A percentile compares a stretch with the other conserved stretches of the same genome.
Conservation (phyloP, 2,797 vertebrate genomes). For the Pogonophryne albipinna region DNA sequence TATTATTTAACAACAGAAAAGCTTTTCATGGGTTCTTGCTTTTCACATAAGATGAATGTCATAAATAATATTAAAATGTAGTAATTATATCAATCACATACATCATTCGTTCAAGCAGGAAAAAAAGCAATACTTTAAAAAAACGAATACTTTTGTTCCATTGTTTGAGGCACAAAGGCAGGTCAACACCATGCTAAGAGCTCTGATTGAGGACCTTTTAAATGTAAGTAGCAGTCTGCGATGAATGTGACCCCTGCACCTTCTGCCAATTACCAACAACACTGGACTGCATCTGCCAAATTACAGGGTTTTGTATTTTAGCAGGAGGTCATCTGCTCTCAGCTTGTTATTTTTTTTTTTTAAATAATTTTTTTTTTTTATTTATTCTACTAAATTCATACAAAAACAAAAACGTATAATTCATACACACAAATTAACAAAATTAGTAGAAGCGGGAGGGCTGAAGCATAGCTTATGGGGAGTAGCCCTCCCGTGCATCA, state of each 20-base stretch:
- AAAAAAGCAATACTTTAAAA: not conserved
- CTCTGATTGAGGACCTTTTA: constrained; percentile 26
- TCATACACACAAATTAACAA: no score
- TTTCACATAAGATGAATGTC: not conserved
- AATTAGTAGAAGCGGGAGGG: no score
- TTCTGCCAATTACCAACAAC: constrained; percentile 37
- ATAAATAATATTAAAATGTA: not conserved
- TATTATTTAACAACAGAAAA: not conserved
- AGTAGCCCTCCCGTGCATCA: no score
- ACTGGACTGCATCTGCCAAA: constrained; percentile 7
- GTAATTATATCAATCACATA: not conserved
- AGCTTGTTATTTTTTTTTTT: not conserved
- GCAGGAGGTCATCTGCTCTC: not conserved
- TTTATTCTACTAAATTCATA: no score
- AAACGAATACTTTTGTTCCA: not conserved
- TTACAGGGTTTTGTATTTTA: constrained; percentile 4
- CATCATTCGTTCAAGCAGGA: not conserved
- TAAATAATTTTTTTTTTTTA: no score
- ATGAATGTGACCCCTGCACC: constrained; percentile 11
- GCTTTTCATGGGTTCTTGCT: not conserved
- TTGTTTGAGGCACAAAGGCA: constrained; percentile 24
- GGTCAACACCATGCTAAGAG: constrained; percentile 15
- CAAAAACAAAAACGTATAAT: no score
- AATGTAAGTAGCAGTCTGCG: constrained; percentile 18
- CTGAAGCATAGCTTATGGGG: no score